Evolutionary conservation across 2,797 vertebrate species (phyloP).

Genomic region (Arrhamphus sclerolepis): DNA sequence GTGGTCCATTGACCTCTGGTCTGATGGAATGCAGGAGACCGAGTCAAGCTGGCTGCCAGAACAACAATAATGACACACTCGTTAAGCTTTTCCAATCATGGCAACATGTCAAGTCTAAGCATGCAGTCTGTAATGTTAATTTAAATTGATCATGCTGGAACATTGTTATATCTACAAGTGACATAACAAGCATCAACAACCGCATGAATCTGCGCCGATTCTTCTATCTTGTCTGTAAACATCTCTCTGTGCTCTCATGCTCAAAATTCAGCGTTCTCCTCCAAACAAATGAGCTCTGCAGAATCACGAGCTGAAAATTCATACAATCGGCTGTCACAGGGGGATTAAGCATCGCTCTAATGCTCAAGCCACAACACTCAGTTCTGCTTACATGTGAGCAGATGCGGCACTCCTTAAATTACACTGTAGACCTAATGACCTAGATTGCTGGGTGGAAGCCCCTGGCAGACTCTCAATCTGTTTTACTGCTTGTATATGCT

Average conservation of each 20-base stretch:
- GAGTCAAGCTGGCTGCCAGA: constrained; percentile 49
- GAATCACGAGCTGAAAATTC: constrained; percentile 29
- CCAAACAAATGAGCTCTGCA: constrained; percentile 38
- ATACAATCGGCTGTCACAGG: constrained; percentile 60
- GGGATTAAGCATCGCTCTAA: constrained; percentile 66
- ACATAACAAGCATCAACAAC: neutral
- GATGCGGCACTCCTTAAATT: constrained; percentile 76
- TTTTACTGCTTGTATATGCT: constrained; percentile 39
- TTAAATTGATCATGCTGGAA: neutral
- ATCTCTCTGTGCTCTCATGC: constrained; percentile 1
- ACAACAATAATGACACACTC: constrained; percentile 28
- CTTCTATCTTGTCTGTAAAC: constrained; percentile 19
- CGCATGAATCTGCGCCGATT: neutral
- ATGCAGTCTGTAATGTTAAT: constrained; percentile 4
- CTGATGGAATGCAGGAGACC: constrained; percentile 36
- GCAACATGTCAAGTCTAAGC: neutral
- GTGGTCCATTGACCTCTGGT: constrained; percentile 51
- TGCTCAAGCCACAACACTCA: constrained; percentile 55
- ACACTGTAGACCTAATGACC: constrained; percentile 81
- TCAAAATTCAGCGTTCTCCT: constrained; percentile 8
- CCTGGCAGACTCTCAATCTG: constrained; percentile 59
- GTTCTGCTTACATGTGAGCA: constrained; percentile 67
- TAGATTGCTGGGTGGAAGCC: constrained; percentile 67
- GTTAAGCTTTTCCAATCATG: constrained; percentile 35
- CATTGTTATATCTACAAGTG: neutral